Evolutionary conservation across 1,140 invertebrate genomes (phyloP), one percentile per base, ranked within the genome.

Genomic region (Platorchestia sp.): DNA sequence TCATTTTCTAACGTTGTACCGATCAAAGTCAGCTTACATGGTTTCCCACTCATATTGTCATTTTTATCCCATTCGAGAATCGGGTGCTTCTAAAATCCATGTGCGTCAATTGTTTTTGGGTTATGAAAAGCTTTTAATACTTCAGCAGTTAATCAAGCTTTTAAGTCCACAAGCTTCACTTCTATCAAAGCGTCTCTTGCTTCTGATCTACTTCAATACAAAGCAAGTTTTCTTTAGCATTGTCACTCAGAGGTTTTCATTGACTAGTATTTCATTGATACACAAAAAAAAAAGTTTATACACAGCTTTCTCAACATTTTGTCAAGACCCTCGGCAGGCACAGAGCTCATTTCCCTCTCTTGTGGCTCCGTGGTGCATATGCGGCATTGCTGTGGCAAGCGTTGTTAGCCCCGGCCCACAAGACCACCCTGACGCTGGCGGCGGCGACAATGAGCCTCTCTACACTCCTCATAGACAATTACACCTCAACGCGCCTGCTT

Each of bases 381-480:
- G 59, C 7, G 14, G 59, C 14, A 27, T 36, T 75, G 59, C 36
- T 75, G 14, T 75, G 59, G 59, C 59, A 75, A 75, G 87, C 14
- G 87, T 41, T 41, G 87, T 89, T 89, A 44, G 43, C 3, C 87
- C n/a, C 36, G 87, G 14, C 41, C 43, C 87, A 14, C 14, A 41
- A 42, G 91, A 93, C 91, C 91, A 93, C 91, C 91, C 91, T 45
- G 91, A 14, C 87, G 59, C 43, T 41, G 45, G 91, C 36, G 40
- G 45, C 91, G 3, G 91, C 43, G 36, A 93, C 91, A 93, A 93
- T 44, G 91, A 10, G 40, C 91, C 43, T 47, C 43, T 93, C 40
- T 45, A 93, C 91, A 93, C 43, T 93, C 40, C 91, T 47, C 91
- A 93, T 40, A 93, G 91, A 93, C 91, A 93, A 93, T 93, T 93